Evolutionary conservation across 2,888 invertebrate genomes (phyloP).

Genomic region (Andrena chrysosceles): DNA sequence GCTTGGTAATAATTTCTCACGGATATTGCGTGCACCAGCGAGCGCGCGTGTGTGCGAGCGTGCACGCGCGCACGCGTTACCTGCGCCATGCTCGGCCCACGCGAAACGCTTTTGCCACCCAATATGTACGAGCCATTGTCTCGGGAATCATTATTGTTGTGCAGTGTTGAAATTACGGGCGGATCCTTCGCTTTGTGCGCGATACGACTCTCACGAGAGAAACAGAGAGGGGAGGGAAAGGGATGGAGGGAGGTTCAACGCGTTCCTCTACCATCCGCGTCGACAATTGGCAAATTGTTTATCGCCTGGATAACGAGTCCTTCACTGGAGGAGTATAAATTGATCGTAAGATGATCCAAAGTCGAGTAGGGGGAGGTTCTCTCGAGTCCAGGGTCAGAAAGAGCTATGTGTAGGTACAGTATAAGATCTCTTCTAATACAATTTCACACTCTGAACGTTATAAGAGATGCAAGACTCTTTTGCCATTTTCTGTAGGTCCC

Average conservation of each 20-base stretch:
- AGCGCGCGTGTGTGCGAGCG: background rate
- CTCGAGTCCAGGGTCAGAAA: too few relatives aligned
- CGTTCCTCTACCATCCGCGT: constrained; percentile 27
- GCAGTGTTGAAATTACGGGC: constrained; percentile 74
- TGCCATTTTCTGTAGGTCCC: too few relatives aligned
- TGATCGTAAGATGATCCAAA: too few relatives aligned
- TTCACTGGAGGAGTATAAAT: background rate
- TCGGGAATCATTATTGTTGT: constrained; percentile 74
- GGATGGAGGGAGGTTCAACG: background rate
- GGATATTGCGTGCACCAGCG: constrained; percentile 35
- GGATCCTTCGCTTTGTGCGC: constrained; percentile 63
- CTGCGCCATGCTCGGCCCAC: constrained; percentile 69
- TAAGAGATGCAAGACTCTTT: too few relatives aligned
- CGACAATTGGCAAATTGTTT: constrained; percentile 62
- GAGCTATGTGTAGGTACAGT: too few relatives aligned
- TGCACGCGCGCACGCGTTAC: constrained; percentile 47
- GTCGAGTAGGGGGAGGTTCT: too few relatives aligned
- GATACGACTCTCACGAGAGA: constrained; percentile 61
- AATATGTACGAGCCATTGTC: constrained; percentile 79
- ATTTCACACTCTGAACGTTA: too few relatives aligned
- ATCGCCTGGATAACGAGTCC: constrained; percentile 50
- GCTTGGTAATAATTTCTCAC: constrained; percentile 60
- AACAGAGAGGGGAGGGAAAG: background rate
- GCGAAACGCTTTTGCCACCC: constrained; percentile 77
- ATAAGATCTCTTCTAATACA: too few relatives aligned